Percentiles rank a stretch among this genome's conserved stretches.
phyloP scores from a whole-genome alignment of 2,113 vertebrate genomes.

The Poicephalus gulielmi region DNA sequence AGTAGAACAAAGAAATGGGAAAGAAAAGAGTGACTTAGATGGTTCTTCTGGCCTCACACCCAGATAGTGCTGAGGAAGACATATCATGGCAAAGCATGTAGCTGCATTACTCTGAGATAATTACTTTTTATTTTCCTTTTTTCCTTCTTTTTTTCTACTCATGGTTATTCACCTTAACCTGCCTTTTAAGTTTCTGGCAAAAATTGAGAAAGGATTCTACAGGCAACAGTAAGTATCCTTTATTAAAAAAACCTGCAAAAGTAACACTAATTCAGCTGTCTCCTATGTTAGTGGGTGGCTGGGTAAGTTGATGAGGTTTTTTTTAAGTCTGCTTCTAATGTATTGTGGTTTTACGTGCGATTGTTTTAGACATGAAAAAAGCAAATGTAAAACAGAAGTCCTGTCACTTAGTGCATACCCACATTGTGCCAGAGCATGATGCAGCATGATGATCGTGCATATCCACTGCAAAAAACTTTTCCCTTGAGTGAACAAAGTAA shows the following conservation, averaged over 20 bases:
- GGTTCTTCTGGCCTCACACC: not conserved
- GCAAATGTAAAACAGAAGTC: not conserved
- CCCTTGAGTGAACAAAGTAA: constrained; percentile 19
- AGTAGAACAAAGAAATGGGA: not conserved
- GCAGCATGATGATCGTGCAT: not conserved
- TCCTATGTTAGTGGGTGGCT: not conserved
- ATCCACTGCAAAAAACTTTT: not conserved
- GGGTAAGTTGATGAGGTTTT: not conserved
- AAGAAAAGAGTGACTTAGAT: not conserved
- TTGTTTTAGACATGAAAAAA: not conserved
- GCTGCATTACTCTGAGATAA: not conserved
- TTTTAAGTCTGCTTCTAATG: not conserved
- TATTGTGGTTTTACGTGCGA: not conserved
- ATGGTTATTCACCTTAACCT: not conserved
- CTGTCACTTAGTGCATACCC: rapidly evolving
- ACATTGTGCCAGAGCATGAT: not conserved
- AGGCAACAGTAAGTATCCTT: not conserved
- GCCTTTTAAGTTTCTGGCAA: not conserved
- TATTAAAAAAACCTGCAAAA: not conserved
- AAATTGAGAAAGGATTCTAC: not conserved
- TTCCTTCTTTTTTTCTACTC: not conserved
- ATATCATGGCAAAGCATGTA: not conserved
- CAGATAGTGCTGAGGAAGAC: not conserved
- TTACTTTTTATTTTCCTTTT: not conserved
- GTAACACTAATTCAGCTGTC: not conserved